phyloP scores from a whole-genome alignment of 2,113 vertebrate species.

The Mustela lutreola region DNA sequence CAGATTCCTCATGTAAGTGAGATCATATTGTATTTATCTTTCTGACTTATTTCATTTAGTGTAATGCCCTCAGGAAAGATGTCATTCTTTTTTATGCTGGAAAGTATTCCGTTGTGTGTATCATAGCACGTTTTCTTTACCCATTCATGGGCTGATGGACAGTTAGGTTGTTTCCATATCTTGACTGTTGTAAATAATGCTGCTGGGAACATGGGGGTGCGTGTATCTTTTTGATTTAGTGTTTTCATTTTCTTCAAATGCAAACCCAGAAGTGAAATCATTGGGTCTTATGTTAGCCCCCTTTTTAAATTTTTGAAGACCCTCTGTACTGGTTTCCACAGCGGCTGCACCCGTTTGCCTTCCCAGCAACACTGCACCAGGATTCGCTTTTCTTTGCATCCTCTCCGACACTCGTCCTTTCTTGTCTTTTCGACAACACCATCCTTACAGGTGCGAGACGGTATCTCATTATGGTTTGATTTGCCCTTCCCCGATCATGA shows the following conservation, averaged over 20 bases:
- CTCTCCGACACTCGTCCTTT: not conserved
- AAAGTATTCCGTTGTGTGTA: not conserved
- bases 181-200: not conserved
- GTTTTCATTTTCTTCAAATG: not conserved
- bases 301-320: not conserved
- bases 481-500: not conserved
- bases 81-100: not conserved
- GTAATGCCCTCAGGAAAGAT: not conserved
- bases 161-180: not conserved
- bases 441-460: not conserved
- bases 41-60: not conserved
- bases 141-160: too few species aligned
- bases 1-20: not conserved
- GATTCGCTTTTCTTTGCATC: not conserved
- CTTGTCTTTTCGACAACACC: not conserved
- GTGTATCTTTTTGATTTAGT: not conserved
- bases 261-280: not conserved
- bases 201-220: not conserved
- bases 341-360: not conserved
- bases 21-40: not conserved
- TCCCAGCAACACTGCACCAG: not conserved
- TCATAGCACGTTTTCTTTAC: not conserved
- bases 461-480: not conserved
- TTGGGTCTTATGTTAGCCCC: not conserved
- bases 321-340: not conserved